Evolutionary conservation across 2,888 invertebrate species (phyloP), one percentile per base, ranked within the genome.

Genomic region (Marasmarcha lunaedactyla): DNA sequence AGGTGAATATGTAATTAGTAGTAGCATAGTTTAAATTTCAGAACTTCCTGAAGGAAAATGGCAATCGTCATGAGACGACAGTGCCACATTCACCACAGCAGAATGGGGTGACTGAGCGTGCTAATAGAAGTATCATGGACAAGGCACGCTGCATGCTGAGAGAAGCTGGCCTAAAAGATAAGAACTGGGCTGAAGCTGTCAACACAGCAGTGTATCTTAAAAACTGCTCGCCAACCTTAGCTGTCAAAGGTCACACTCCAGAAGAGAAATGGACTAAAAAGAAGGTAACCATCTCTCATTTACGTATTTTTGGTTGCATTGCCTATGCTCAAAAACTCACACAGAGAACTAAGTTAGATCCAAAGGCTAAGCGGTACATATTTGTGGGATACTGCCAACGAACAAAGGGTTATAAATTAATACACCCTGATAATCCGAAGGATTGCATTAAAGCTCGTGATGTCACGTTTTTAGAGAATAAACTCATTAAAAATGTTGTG

Each of bases 31-130:
- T 7, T 2, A 13, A n/a, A 2, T 13, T 37, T 37, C 37, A 37
- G 37, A 20, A 43, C 41, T 33, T 35, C 43, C 14, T 45, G 42
- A 13, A 47, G 10, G 9, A 4, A 6, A 11, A 35, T 15, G 58
- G 55, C 12, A 61, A 59, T 7, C 11, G 13, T 1, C 52, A 56
- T 36, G 44, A 54, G 36, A 39, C 37, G 1, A 51, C 58, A 1
- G 45, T 52, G 2, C 46, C 58, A 0, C 46, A 58, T 33, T 51
- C 46, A 2, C 57, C 55, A 1, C 48, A 58, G 36, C 54, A 56
- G 35, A 65, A 62, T 48, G 63, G 57, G 1, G 44, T 54, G 9
- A 49, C 58, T 10, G 64, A 66, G 38, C 20, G 57, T 4, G 41
- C 43, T 6, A 46, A 45, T 27, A 25, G 48, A 1, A 48, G 42